Percentiles rank a stretch among this genome's conserved stretches.
phyloP scores from a whole-genome alignment of 1,140 invertebrate species.

The Nephila pilipes region DNA sequence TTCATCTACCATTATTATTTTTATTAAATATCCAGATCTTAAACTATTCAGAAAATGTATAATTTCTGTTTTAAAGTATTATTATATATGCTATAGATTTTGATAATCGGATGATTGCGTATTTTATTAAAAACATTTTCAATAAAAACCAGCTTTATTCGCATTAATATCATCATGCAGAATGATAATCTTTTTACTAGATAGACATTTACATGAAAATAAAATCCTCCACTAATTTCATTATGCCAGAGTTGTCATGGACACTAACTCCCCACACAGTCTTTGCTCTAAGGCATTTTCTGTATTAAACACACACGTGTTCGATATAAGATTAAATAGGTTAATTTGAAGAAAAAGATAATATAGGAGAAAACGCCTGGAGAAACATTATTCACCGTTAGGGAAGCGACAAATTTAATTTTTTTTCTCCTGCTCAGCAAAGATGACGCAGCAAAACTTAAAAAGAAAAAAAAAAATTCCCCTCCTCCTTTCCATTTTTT shows the following conservation, averaged over 20 bases:
- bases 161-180: neutral
- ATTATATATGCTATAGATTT: too few species aligned
- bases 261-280: neutral
- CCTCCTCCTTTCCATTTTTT: neutral
- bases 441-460: neutral
- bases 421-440: neutral
- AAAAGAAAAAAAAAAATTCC: neutral
- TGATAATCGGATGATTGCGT: too few species aligned
- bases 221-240: neutral
- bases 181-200: neutral
- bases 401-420: conserved; percentile 6
- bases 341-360: neutral
- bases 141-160: neutral
- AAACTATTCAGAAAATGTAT: too few species aligned
- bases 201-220: neutral
- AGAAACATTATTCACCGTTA: conserved; percentile 16
- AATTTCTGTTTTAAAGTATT: too few species aligned
- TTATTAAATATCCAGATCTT: too few species aligned
- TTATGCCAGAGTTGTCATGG: neutral
- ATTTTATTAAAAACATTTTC: too few species aligned
- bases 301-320: neutral
- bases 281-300: neutral
- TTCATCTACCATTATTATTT: too few species aligned
- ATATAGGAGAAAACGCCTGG: neutral
- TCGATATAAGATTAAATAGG: neutral